Base-by-base conservation (phyloP, 2,113 vertebrate species). In the Bagarius yarrelli region DNA sequence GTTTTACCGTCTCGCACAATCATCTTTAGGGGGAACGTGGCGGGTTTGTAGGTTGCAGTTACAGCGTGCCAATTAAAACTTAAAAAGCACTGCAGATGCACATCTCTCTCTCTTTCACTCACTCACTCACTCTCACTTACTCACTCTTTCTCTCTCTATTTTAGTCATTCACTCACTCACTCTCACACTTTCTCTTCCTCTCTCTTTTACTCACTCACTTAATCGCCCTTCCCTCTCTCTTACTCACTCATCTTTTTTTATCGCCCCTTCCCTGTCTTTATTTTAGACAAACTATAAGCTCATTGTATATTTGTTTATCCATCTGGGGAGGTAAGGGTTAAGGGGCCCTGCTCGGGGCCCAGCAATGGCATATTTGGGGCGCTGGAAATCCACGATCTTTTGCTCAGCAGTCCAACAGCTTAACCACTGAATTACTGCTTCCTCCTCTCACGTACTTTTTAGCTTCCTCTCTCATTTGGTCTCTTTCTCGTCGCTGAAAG, bases 11-110 rank as follows among this genome's bases (percentile, higher is more conserved):
- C 1, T 12, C 40, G 44, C 14, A 21, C n/a, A 2, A 27, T 50
- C 0, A 50, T 70, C n/a, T 70, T 25, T 25, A 67, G 34, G 2
- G 66, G 40, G 40, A 40, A 70, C 40, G 40, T 70, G 67, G 67
- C 23, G 67, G 23, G 2, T 27, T 47, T 70, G 67, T 47, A 47
- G 15, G 25, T 50, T 50, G 36, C 64, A 27, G 23, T 47, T 70
- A 47, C 66, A 50, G 67, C 5, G 16, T 19, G 34, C 64, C 21
- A 67, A 40, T 70, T 47, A 70, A 70, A 70, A 70, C 40, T 70
- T 70, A 70, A 70, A 70, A 70, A 70, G 40, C 67, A 50, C 40
- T 70, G 67, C 67, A 50, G 40, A 50, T 70, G 23, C n/a, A n/a
- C 23, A 0, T 13, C 25, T 8, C 40, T 44, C 23, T 27, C 34